Percentiles rank a stretch among this genome's conserved stretches.
These are phyloP conservation scores for Hafferia zeledoni DNA, from an alignment of 2,797 vertebrate genomes.

Conservation along the genomic window DNA sequence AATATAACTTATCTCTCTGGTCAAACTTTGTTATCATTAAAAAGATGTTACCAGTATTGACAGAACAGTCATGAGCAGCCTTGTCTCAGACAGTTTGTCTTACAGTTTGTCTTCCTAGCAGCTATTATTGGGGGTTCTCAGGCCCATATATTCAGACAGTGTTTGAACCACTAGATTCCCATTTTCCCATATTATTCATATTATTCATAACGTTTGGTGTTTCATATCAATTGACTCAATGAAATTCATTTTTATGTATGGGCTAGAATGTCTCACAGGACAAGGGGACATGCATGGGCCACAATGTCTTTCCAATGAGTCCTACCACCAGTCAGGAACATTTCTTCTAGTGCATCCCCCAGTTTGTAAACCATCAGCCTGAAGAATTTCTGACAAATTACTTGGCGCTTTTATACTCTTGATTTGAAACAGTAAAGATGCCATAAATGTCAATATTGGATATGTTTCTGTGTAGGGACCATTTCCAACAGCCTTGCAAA, in stretches of 20 bases:
- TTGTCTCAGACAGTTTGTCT: background rate
- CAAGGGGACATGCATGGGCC: accelerated
- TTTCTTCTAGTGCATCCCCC: background rate
- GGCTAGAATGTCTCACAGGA: background rate
- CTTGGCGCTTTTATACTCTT: background rate
- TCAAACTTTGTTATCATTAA: background rate
- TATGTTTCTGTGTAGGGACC: background rate
- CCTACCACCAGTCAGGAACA: background rate
- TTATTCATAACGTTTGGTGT: background rate
- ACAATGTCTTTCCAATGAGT: accelerated
- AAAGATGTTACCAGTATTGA: background rate
- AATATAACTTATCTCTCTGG: background rate
- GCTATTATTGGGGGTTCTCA: background rate
- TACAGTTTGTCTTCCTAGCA: background rate
- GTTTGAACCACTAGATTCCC: background rate
- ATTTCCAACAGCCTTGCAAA: background rate
- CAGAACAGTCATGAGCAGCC: background rate
- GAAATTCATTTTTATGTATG: background rate
- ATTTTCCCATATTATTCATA: background rate
- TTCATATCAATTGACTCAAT: background rate
- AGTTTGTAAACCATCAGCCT: background rate
- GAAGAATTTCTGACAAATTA: background rate
- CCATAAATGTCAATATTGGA: background rate
- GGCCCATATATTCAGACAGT: background rate
- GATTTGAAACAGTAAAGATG: background rate